Conservation (phyloP, 2,113 vertebrate species). For the Arvicanthis niloticus region DNA sequence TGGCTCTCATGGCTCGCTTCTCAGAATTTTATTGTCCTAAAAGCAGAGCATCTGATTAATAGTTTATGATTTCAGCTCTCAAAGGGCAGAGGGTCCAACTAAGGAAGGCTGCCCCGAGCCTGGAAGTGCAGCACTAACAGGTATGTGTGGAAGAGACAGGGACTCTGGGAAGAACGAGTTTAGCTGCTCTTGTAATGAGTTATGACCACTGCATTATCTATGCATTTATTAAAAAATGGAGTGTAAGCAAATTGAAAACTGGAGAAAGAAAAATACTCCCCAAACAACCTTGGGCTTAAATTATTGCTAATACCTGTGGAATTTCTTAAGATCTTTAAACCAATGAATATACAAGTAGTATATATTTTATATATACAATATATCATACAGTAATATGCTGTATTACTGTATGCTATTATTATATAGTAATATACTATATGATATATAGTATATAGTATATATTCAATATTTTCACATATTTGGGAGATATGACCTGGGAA, state of each 20-base stretch:
- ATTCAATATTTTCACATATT: not conserved
- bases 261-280: not conserved
- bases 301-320: not conserved
- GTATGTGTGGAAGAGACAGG: not conserved
- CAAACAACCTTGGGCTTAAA: not conserved
- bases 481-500: not conserved
- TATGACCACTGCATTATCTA: not conserved
- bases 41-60: constrained; percentile 61
- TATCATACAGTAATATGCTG: too few relatives aligned
- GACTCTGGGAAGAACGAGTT: not conserved
- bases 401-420: too few relatives aligned
- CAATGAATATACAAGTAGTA: not conserved
- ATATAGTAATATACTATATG: too few relatives aligned
- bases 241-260: not conserved
- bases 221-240: constrained; percentile 23
- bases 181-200: not conserved
- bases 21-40: constrained; percentile 58
- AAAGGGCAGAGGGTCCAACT: not conserved
- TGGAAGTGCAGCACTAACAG: not conserved
- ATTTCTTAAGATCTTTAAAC: constrained; percentile 29
- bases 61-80: constrained; percentile 59
- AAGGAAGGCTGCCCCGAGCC: not conserved
- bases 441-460: too few relatives aligned
- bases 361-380: too few relatives aligned
- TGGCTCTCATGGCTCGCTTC: not conserved